A percentile compares a stretch with the other conserved stretches of the same genome.
Evolutionary conservation across 2,113 vertebrate genomes (phyloP).

Genomic region (Noturus placidus): DNA sequence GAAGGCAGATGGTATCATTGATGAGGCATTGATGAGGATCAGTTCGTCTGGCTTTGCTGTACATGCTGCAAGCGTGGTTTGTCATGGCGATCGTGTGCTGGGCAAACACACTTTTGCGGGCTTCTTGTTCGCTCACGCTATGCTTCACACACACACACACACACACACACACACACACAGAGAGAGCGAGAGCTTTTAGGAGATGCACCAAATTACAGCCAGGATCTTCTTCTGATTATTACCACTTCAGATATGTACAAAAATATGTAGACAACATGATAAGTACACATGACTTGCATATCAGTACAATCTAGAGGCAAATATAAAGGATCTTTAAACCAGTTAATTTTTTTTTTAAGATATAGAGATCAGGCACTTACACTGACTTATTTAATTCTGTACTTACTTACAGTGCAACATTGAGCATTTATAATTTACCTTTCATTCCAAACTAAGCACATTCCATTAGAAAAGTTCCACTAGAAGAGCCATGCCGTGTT

Average conservation of each 20-base stretch:
- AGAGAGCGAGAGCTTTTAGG: neutral
- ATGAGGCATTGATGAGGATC: constrained; percentile 54
- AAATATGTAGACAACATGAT: constrained; percentile 13
- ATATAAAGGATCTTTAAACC: neutral
- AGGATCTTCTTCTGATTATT: constrained; percentile 14
- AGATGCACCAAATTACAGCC: constrained; percentile 10
- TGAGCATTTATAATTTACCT: neutral
- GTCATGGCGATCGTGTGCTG: neutral
- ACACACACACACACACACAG: neutral
- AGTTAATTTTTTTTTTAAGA: neutral
- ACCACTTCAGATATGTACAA: neutral
- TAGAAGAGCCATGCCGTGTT: constrained; percentile 41
- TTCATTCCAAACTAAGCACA: neutral
- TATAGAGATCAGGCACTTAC: neutral
- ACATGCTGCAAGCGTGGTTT: neutral
- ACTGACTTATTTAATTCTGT: neutral
- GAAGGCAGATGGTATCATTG: constrained; percentile 43
- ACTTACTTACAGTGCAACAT: neutral
- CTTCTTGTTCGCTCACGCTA: constrained; percentile 31
- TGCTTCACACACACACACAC: neutral
- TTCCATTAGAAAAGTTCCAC: neutral
- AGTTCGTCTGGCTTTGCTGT: constrained; percentile 41
- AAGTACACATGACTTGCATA: neutral
- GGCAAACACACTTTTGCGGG: neutral
- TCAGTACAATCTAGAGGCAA: neutral